Conservation (phyloP, 1,140 invertebrate species). For the Medauroidea extradentata region DNA sequence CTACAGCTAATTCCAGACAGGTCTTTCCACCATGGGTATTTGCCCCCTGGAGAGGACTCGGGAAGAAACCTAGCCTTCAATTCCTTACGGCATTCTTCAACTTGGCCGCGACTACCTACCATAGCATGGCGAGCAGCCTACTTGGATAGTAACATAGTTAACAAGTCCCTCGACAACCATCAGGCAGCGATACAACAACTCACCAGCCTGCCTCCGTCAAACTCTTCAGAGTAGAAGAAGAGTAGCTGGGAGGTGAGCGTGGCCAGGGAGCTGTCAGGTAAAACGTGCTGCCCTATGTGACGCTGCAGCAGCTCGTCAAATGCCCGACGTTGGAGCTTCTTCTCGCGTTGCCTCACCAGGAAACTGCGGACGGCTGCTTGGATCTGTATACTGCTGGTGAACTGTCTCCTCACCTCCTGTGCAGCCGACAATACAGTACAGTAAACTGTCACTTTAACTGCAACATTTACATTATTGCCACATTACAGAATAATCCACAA, state of each 20-base stretch:
- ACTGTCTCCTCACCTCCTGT: slow-evolving; percentile 61
- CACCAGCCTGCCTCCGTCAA: slow-evolving; percentile 70
- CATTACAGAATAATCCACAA: too few species aligned
- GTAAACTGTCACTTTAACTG: background rate
- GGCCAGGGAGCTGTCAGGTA: slow-evolving; percentile 47
- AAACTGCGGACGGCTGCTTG: slow-evolving; percentile 77
- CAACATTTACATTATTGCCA: too few species aligned
- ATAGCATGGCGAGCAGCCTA: too few species aligned
- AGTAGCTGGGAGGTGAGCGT: slow-evolving; percentile 57
- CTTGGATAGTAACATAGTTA: too few species aligned
- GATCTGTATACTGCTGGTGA: slow-evolving; percentile 67
- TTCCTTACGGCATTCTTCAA: too few species aligned
- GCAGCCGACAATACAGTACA: slow-evolving; percentile 23
- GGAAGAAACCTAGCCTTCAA: too few species aligned
- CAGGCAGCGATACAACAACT: too few species aligned
- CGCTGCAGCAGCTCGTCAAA: slow-evolving; percentile 61
- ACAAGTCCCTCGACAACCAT: too few species aligned
- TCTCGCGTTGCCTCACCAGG: slow-evolving; percentile 59
- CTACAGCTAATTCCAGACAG: too few species aligned
- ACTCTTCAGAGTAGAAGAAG: slow-evolving; percentile 69
- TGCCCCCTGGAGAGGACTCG: too few species aligned
- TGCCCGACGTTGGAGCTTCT: slow-evolving; percentile 56
- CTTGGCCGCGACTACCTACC: too few species aligned
- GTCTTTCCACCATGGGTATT: too few species aligned
- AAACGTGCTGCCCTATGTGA: slow-evolving; percentile 34